These are phyloP conservation scores for Anguilla pacifica DNA, from an alignment of 2,797 vertebrate species.

Conservation along the genomic window DNA sequence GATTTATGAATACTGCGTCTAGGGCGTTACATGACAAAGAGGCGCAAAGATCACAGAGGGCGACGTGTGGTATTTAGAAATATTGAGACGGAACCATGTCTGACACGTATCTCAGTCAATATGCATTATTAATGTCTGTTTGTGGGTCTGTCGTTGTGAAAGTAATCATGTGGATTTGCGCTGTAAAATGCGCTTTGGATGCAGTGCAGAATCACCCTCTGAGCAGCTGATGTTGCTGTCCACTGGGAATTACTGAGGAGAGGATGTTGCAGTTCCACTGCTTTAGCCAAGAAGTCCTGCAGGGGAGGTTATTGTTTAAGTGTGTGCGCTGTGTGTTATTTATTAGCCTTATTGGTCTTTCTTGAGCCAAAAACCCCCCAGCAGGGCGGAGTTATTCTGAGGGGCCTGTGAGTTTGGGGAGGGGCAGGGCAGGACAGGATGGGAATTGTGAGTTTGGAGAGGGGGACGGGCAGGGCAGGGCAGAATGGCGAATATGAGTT, in stretches of 20 bases:
- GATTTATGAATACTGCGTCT: slow-evolving; percentile 6
- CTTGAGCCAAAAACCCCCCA: background rate
- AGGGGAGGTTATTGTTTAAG: background rate
- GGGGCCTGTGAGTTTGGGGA: background rate
- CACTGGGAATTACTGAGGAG: background rate
- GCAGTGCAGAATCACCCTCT: too few relatives aligned
- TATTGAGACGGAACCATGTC: background rate
- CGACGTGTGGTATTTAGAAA: background rate
- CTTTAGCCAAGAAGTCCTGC: background rate
- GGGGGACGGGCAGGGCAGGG: background rate
- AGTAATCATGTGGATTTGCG: background rate
- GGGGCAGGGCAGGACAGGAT: background rate
- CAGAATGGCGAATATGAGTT: too few relatives aligned
- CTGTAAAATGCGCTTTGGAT: background rate
- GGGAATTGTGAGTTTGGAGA: background rate
- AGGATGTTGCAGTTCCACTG: background rate
- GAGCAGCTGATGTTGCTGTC: background rate
- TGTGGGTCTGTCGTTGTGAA: background rate
- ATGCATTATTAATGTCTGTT: background rate
- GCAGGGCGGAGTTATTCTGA: background rate
- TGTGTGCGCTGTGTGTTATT: background rate
- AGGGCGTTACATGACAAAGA: background rate
- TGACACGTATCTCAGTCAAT: background rate
- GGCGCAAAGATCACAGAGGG: background rate
- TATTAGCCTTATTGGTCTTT: background rate